Evolutionary conservation across 2,888 invertebrate species (phyloP).

Genomic region (Dasysyrphus tricinctus): DNA sequence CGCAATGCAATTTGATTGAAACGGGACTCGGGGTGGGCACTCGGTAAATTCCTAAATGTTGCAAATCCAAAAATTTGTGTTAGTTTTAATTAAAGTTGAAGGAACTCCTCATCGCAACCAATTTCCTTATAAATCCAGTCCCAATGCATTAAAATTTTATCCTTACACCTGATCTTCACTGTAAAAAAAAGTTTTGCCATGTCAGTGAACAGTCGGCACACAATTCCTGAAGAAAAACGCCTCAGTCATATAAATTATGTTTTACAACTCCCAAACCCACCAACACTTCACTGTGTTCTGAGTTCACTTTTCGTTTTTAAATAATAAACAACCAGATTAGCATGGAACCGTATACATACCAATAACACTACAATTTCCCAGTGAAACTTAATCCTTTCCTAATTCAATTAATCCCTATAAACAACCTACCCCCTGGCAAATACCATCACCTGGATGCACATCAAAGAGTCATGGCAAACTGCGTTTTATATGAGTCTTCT

Average conservation of each 20-base stretch:
- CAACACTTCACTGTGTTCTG: neutral
- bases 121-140: too few species aligned
- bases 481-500: constrained; percentile 28
- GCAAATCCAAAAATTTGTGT: too few species aligned
- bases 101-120: too few species aligned
- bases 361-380: neutral
- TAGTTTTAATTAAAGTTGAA: too few species aligned
- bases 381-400: constrained; percentile 44
- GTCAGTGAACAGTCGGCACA: too few species aligned
- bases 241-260: neutral
- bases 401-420: constrained; percentile 68
- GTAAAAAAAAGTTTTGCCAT: too few species aligned
- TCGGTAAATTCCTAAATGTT: too few species aligned
- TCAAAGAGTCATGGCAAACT: constrained; percentile 11
- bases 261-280: neutral
- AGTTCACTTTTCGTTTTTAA: neutral
- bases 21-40: too few species aligned
- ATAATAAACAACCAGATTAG: constrained; percentile 2
- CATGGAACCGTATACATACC: neutral
- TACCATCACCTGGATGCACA: neutral
- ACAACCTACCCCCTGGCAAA: constrained; percentile 36
- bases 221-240: neutral
- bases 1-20: too few species aligned
- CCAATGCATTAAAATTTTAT: too few species aligned
- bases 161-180: too few species aligned